Evolutionary conservation across 1,140 invertebrate species (phyloP).

Genomic region (Drosophila hydei): DNA sequence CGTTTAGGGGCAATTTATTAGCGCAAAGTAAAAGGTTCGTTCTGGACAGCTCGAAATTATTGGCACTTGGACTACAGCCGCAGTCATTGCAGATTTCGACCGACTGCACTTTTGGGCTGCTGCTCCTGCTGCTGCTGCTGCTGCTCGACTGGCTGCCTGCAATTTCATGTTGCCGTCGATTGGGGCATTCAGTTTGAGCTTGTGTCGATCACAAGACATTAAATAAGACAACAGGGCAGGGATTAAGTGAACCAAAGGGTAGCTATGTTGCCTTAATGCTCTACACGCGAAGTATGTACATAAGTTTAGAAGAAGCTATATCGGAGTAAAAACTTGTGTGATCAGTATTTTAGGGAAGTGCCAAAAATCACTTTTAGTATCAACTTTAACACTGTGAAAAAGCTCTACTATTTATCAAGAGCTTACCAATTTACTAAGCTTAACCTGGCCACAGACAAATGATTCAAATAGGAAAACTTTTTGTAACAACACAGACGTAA

Average conservation of each 20-base stretch:
- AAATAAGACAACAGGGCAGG: slow-evolving; percentile 48
- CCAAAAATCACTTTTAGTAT: background rate
- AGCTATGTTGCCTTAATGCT: background rate
- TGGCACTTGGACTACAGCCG: slow-evolving; percentile 62
- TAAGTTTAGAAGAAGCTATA: background rate
- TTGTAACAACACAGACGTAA: no score
- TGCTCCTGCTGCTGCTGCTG: no score
- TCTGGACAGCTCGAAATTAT: slow-evolving; percentile 61
- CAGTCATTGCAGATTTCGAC: slow-evolving; percentile 23
- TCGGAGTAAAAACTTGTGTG: no score
- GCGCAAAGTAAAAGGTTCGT: slow-evolving; percentile 80
- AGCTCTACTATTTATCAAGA: no score
- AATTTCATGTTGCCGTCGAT: slow-evolving; percentile 43
- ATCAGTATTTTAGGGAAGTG: no score
- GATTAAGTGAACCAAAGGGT: background rate
- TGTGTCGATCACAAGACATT: slow-evolving; percentile 40
- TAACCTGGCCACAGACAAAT: no score
- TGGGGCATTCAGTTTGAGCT: slow-evolving; percentile 55
- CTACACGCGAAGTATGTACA: background rate
- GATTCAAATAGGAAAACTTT: no score
- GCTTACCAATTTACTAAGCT: no score
- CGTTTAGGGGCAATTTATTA: slow-evolving; percentile 79
- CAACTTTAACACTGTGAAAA: no score
- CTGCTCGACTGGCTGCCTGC: slow-evolving; percentile 18
- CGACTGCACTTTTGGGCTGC: slow-evolving; percentile 40